These are phyloP conservation scores for Danionella cerebrum DNA, from an alignment of 2,113 vertebrate genomes.

Conservation along the genomic window DNA sequence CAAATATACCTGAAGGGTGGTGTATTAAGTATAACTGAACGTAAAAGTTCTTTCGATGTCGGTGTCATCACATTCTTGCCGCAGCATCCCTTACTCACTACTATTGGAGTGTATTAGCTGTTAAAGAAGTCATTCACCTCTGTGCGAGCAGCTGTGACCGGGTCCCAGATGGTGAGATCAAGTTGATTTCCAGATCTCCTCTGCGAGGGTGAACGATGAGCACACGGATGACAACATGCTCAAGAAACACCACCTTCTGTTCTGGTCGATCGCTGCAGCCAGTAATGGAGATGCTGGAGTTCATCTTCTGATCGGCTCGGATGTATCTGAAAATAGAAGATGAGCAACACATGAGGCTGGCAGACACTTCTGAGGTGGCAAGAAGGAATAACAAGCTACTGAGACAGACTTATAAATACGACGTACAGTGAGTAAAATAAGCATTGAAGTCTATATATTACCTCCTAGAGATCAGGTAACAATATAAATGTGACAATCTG, in stretches of 20 bases:
- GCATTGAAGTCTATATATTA: too few species aligned
- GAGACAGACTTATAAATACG: too few species aligned
- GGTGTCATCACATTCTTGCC: too few species aligned
- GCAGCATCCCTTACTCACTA: too few species aligned
- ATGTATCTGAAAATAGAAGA: slow-evolving; percentile 81
- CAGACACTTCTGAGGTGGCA: not conserved
- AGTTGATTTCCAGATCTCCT: slow-evolving; percentile 84
- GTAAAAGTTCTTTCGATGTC: too few species aligned
- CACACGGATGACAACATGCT: slow-evolving; percentile 78
- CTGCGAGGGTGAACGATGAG: slow-evolving; percentile 76
- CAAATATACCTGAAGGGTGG: too few species aligned
- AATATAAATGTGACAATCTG: too few species aligned
- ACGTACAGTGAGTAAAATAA: too few species aligned
- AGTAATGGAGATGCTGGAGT: slow-evolving; percentile 59
- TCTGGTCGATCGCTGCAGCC: slow-evolving; percentile 69
- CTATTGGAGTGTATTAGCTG: not conserved
- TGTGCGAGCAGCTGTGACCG: slow-evolving; percentile 79
- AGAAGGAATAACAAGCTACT: not conserved
- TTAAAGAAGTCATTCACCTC: slow-evolving; percentile 61
- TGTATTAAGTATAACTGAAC: too few species aligned
- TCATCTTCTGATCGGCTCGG: slow-evolving; percentile 68
- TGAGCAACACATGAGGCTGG: too few species aligned
- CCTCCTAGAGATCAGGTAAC: too few species aligned
- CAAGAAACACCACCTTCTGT: slow-evolving; percentile 72
- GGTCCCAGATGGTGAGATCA: slow-evolving; percentile 79